A percentile compares a stretch with the other conserved stretches of the same genome.
Evolutionary conservation across 2,113 vertebrate species (phyloP).

Genomic region (Hippolais icterina): DNA sequence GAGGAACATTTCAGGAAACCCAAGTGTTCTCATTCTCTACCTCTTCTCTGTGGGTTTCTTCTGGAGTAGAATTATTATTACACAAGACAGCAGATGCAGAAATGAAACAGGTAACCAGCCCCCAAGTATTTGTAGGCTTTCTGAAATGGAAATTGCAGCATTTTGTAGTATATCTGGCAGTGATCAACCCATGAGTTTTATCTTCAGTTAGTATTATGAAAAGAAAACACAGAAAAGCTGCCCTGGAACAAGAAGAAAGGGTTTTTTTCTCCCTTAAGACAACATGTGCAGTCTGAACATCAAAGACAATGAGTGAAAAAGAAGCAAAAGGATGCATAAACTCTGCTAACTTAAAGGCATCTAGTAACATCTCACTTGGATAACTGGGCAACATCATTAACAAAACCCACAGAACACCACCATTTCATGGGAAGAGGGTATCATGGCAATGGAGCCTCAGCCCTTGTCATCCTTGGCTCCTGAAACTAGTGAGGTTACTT

Average conservation of each 20-base stretch:
- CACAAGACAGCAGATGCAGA: neutral
- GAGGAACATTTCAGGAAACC: neutral
- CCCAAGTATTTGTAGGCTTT: neutral
- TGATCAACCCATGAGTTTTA: neutral
- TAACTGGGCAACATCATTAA: neutral
- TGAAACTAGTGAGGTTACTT: neutral
- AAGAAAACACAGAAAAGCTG: neutral
- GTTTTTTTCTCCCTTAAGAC: neutral
- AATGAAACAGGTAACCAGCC: neutral
- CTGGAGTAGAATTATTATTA: neutral
- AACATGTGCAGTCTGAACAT: neutral
- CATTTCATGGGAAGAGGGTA: neutral
- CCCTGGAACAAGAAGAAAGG: conserved; percentile 9
- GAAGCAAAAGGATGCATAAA: neutral
- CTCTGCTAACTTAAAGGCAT: neutral
- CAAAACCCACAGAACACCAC: neutral
- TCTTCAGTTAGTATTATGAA: neutral
- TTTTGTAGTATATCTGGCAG: neutral
- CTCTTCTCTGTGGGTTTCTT: neutral
- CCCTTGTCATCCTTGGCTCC: neutral
- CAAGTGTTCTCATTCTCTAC: neutral
- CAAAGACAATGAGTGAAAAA: neutral
- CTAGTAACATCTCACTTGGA: neutral
- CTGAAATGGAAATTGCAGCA: neutral
- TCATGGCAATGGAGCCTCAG: neutral